Evolutionary conservation across 2,797 vertebrate species (phyloP), one percentile per base, ranked within the genome.

Genomic region (Mycteria americana): DNA sequence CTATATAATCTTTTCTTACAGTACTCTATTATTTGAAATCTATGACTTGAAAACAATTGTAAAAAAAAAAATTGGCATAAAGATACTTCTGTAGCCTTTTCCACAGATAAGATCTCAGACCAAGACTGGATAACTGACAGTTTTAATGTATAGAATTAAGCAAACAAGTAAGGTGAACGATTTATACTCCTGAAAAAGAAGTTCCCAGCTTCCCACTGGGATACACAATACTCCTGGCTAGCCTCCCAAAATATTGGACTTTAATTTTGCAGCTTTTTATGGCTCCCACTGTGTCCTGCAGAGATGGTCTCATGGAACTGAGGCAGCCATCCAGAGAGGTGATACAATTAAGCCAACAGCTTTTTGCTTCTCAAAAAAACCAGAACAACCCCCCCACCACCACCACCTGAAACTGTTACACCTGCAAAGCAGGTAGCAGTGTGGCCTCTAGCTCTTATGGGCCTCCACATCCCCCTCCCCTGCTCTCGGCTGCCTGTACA

Each of bases 141-240:
- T 28, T 96, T 92, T 90, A 90, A 92, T 53, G 64, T 1, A 57
- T 4, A 76, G 10, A 35, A 43, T 48, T 86, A 85, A 60, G 62
- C 70, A 92, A 96, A 92, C 59, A 84, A 60, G 54, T 43, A 63
- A 78, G 23, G 45, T 22, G 85, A 90, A 79, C 2, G 24, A 94
- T 92, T 96, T 94, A 95, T 28, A 79, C 14, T 64, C 39, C 53
- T 27, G 46, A 67, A 94, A 92, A 92, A 94, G 41, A 88, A 82
- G 73, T 74, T 88, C n/a, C 43, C 85, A 76, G 31, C 59, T 94
- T 95, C 76, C 59, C 51, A 35, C n/a, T 60, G 39, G 54, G n/a
- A 91, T 65, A 85, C 51, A 73, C 57, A 91, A 81, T 45, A 60
- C 31, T 72, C 46, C 16, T 50, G 24, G 23, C 35, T 43, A 82